Base-by-base conservation (phyloP, 2,113 vertebrate genomes). In the Apodemus sylvaticus region DNA sequence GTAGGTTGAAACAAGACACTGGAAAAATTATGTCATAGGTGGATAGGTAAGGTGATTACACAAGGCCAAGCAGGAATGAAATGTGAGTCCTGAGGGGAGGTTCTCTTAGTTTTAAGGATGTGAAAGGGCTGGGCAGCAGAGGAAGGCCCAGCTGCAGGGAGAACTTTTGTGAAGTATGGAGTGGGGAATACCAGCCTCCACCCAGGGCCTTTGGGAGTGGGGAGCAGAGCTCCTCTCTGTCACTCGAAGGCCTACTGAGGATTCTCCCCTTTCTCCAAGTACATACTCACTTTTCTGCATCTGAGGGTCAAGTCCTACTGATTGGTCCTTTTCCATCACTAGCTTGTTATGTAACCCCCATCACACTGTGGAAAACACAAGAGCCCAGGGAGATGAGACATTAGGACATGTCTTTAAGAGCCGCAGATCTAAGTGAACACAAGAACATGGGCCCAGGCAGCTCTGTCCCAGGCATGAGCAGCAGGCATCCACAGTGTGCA, bases 401-500 rank as follows among this genome's bases (percentile, higher is more conserved):
- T 48, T 16, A 2, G 5, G 58, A n/a, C 48, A 64, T n/a, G 31
- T 16, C 13, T 45, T 53, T 55, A 8, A n/a, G n/a, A 22, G 1
- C 3, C 29, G 12, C 14, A 74, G 34, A 20, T 3, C 24, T 90
- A 31, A 12, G 3, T 6, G 79, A 64, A 68, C 29, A 29, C 26
- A 11, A 45, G 34, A 81, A 5, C 11, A 0, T 1, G 0, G 42
- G 16, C 29, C n/a, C 19, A 2, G 34, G 36, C 26, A 3, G 29
- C 24, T 53, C n/a, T 31, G 16, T 0, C 11, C 53, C 51, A 6
- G 79, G 5, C 48, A 51, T 39, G n/a, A 16, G 58, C 22, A 42
- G 22, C 58, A 31, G 24, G 39, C 12, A 13, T 17, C 81, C 10
- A 42, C 13, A 60, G 60, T 53, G 29, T 55, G 51, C 77, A 53